A percentile compares a stretch with the other conserved stretches of the same genome.
Evolutionary conservation across 2,113 vertebrate genomes (phyloP).

Genomic region (Pituophis catenifer): DNA sequence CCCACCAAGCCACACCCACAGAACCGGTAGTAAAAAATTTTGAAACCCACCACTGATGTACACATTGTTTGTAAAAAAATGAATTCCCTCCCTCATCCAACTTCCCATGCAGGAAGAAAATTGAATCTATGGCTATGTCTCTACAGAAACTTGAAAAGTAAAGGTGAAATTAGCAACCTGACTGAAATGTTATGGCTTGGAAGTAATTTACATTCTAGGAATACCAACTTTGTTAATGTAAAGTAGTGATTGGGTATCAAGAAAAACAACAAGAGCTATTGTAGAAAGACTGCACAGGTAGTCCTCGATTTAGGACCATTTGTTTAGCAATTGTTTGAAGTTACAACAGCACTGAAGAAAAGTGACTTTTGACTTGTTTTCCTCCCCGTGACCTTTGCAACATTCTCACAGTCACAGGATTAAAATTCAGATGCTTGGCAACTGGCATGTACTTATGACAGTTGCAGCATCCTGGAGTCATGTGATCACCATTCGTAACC

Average conservation of each 20-base stretch:
- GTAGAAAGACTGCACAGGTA: background rate
- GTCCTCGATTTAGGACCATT: too few species aligned
- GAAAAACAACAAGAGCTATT: background rate
- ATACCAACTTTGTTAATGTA: background rate
- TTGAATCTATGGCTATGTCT: background rate
- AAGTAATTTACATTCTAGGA: background rate
- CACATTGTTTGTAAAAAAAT: background rate
- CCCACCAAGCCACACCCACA: too few species aligned
- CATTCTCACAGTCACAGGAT: too few species aligned
- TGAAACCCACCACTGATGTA: background rate
- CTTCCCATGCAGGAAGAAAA: background rate
- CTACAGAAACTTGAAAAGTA: background rate
- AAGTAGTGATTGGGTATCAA: background rate
- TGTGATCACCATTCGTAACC: too few species aligned
- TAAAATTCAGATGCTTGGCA: too few species aligned
- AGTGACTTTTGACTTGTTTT: too few species aligned
- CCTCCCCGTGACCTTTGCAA: too few species aligned
- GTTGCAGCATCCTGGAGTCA: too few species aligned
- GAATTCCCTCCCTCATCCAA: background rate
- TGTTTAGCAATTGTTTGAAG: too few species aligned
- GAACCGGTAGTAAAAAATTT: too few species aligned
- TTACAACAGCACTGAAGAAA: too few species aligned
- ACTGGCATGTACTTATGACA: too few species aligned
- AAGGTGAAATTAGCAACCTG: background rate
- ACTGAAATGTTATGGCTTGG: background rate